These are phyloP conservation scores for Magallana angulata DNA, from an alignment of 1,140 invertebrate genomes.

Conservation along the genomic window DNA sequence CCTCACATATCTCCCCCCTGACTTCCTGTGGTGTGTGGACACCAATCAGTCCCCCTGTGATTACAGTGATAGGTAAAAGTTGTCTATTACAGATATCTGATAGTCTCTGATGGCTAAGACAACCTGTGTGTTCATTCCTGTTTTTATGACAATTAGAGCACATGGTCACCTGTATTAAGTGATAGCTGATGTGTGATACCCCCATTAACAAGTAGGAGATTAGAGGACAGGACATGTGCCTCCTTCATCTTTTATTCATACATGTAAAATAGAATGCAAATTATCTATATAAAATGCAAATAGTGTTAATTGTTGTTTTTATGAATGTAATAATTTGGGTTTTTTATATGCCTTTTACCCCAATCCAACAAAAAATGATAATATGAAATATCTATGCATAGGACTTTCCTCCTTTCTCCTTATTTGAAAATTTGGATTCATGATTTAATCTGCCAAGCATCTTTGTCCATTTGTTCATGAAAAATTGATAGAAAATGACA, in stretches of 20 bases:
- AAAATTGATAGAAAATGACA: too few relatives aligned
- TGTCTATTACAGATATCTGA: not conserved
- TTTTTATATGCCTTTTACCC: not conserved
- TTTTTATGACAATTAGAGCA: not conserved
- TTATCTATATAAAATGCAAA: too few relatives aligned
- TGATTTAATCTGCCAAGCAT: too few relatives aligned
- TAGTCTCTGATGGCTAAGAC: not conserved
- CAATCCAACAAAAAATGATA: not conserved
- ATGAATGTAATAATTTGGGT: not conserved
- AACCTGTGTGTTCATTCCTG: not conserved
- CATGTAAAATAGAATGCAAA: not conserved
- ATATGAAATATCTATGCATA: not conserved
- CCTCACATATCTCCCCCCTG: not conserved
- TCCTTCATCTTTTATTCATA: not conserved
- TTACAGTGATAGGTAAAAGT: slow-evolving; percentile 13
- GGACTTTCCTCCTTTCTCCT: too few relatives aligned
- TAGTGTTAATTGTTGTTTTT: not conserved
- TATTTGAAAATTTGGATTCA: too few relatives aligned
- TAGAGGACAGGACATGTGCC: not conserved
- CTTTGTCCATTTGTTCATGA: too few relatives aligned
- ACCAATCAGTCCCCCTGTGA: not conserved
- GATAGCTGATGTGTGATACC: not conserved
- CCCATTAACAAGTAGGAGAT: not conserved
- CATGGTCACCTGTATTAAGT: not conserved
- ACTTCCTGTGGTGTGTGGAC: not conserved